A percentile compares a stretch with the other conserved stretches of the same genome.
These are phyloP conservation scores for Temnothorax rugatulus DNA, from an alignment of 2,888 invertebrate genomes.

Conservation along the genomic window DNA sequence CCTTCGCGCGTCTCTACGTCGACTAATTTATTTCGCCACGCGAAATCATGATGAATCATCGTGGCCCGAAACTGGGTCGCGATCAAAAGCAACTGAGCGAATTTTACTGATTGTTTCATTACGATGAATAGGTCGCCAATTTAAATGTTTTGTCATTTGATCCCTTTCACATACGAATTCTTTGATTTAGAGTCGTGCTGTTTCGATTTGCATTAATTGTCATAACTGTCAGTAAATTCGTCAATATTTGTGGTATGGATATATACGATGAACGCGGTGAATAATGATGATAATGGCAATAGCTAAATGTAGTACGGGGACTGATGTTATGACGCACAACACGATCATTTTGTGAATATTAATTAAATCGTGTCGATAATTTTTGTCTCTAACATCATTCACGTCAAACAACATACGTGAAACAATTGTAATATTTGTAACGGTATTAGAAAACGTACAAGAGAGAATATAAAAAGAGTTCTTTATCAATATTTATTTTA, in stretches of 20 bases:
- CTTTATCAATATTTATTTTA: conserved; percentile 48
- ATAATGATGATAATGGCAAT: conserved; percentile 26
- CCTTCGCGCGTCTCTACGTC: conserved; percentile 7
- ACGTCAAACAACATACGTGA: background rate
- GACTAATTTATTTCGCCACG: conserved; percentile 38
- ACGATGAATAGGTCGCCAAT: conserved; percentile 31
- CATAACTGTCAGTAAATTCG: conserved; percentile 36
- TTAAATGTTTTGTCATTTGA: conserved; percentile 33
- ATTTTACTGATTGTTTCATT: conserved; percentile 39
- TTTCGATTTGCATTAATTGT: conserved; percentile 48
- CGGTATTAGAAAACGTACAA: conserved; percentile 19
- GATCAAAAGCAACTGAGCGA: conserved; percentile 13
- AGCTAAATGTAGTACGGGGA: background rate
- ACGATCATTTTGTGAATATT: conserved; percentile 27
- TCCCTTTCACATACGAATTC: conserved; percentile 15
- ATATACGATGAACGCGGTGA: conserved; percentile 22
- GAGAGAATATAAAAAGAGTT: background rate
- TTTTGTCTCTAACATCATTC: conserved; percentile 5
- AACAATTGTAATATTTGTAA: conserved; percentile 3
- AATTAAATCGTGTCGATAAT: conserved; percentile 23
- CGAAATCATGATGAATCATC: conserved; percentile 31
- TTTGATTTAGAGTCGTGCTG: conserved; percentile 35
- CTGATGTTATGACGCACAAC: background rate
- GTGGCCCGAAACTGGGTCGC: conserved; percentile 13
- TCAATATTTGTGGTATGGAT: conserved; percentile 18